Base-by-base conservation (phyloP, 1,140 invertebrate species). In the Calephelis virginiensis region DNA sequence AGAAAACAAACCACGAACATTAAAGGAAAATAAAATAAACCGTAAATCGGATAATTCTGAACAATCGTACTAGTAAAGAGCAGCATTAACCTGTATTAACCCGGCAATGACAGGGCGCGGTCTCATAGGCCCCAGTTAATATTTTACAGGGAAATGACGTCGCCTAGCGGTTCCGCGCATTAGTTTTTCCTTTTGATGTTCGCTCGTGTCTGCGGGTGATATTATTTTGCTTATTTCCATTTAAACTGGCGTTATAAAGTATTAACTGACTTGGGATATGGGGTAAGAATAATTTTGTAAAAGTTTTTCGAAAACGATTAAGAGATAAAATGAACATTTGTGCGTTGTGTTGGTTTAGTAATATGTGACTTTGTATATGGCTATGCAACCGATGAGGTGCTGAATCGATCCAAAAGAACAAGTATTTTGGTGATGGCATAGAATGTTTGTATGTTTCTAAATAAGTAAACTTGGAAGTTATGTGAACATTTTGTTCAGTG, bases 111-210 rank as follows among this genome's bases (percentile, higher is more conserved):
- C 79, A 78, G 78, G 80, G 84, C 73, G 77, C 75, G 82, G 73
- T 73, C 65, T 68, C 61, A n/a, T 47, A 69, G 73, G 73, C 73
- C 78, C 80, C 77, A 66, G 76, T 86, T 85, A 83, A 86, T 87
- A 86, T 86, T 87, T 87, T 81, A 87, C 77, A 72, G 79, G 70
- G 70, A 85, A 84, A 80, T 81, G 77, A 80, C 76, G 74, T 72
- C 78, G 76, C 73, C 78, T 75, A 70, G 61, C 72, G 68, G 72
- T 72, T 67, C 66, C 70, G 74, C 78, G 81, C 86, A 87, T 89
- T 87, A 89, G 76, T 84, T 87, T 87, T 87, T 86, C 83, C 80
- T 86, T 89, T 86, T 89, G 84, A 89, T 84, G 86, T 88, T 76
- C 73, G 69, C 73, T 76, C 78, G 75, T 82, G 78, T 80, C 77